Evolutionary conservation across 2,888 invertebrate genomes (phyloP).

Genomic region (Alloscopus bannaensis): DNA sequence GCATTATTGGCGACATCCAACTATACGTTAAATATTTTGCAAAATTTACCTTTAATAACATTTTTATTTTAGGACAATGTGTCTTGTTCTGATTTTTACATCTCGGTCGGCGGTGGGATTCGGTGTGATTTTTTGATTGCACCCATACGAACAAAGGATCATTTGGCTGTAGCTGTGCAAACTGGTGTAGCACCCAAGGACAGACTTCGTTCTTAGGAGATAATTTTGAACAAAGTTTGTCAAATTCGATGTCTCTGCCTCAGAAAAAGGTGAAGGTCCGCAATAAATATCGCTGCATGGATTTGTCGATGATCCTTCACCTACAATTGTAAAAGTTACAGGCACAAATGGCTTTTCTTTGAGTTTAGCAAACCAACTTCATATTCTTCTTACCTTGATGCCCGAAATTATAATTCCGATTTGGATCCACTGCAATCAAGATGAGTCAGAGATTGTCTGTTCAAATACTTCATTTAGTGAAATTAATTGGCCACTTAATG

Average conservation of each 20-base stretch:
- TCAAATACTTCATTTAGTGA: too few species aligned
- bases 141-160: conserved; percentile 80
- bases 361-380: too few species aligned
- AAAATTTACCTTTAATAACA: background rate
- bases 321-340: too few species aligned
- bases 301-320: conserved; percentile 81
- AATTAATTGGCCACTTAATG: too few species aligned
- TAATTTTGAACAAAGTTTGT: too few species aligned
- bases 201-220: conserved; percentile 74
- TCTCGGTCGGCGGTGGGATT: conserved; percentile 4
- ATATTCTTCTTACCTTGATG: conserved; percentile 74
- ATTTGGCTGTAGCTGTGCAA: conserved; percentile 81
- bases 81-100: conserved; percentile 6
- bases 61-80: background rate
- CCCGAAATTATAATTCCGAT: conserved; percentile 75
- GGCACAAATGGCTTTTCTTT: too few species aligned
- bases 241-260: conserved; percentile 84
- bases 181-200: conserved; percentile 77
- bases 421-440: conserved; percentile 76
- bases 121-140: background rate
- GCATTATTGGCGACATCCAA: conserved; percentile 57
- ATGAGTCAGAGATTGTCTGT: too few species aligned
- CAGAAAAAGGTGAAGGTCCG: conserved; percentile 84
- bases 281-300: conserved; percentile 86
- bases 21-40: background rate